Conservation (phyloP, 2,113 vertebrate species). For the Cathartes aura region DNA sequence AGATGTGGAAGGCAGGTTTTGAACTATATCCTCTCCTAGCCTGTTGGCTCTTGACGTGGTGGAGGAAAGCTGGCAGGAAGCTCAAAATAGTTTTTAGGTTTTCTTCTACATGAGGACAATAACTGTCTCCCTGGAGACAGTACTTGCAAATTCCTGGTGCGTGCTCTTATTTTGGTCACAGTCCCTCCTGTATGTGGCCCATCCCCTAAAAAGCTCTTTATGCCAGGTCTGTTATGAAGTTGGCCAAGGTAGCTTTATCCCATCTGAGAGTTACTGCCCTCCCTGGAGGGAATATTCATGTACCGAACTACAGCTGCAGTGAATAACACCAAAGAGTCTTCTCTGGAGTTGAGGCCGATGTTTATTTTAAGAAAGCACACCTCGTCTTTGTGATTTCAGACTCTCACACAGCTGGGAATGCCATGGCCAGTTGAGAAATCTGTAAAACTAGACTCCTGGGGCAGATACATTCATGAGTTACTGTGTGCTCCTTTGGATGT, state of each 20-base stretch:
- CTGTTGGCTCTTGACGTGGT: not conserved
- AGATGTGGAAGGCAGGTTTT: not conserved
- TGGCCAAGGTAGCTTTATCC: not conserved
- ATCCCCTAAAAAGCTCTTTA: not conserved
- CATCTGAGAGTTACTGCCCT: not conserved
- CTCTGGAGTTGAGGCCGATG: not conserved
- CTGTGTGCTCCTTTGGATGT: not conserved
- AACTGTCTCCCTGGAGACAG: not conserved
- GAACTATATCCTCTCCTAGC: not conserved
- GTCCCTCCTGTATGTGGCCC: not conserved
- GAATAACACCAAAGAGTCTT: not conserved
- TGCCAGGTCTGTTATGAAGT: not conserved
- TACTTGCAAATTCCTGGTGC: not conserved
- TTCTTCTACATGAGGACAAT: not conserved
- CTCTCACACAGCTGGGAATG: not conserved
- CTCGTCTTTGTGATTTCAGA: not conserved
- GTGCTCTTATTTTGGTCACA: not conserved
- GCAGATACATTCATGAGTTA: not conserved
- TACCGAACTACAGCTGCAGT: not conserved
- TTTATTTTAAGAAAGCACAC: slow-evolving; percentile 4
- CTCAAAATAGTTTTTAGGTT: not conserved
- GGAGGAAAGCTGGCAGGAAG: not conserved
- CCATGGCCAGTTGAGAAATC: not conserved
- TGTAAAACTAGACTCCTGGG: not conserved
- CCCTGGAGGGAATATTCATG: not conserved